phyloP scores from a whole-genome alignment of 1,140 invertebrate genomes.

The Trichogramma pretiosum region DNA sequence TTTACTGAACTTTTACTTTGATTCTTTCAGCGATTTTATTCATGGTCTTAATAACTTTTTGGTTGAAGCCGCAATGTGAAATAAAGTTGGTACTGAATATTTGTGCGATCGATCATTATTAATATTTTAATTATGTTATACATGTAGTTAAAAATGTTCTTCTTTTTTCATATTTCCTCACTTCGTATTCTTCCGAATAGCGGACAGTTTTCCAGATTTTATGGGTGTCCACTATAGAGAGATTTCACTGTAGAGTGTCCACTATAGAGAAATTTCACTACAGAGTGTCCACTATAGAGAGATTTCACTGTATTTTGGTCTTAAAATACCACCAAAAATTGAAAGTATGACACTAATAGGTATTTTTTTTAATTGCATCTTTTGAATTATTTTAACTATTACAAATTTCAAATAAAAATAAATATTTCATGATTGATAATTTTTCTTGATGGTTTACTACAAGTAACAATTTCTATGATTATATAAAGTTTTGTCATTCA shows the following conservation, averaged over 20 bases:
- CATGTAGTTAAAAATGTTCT: no score
- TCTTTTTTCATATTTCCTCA: no score
- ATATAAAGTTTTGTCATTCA: slow-evolving; percentile 53
- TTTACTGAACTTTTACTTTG: slow-evolving; percentile 4
- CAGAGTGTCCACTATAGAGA: no score
- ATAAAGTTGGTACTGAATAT: slow-evolving; percentile 54
- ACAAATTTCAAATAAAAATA: no score
- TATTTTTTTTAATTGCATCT: no score
- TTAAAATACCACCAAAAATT: slow-evolving; percentile 50
- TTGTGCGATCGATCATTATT: slow-evolving; percentile 47
- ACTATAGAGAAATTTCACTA: no score
- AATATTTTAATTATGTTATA: slow-evolving; percentile 52
- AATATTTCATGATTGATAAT: slow-evolving; percentile 33
- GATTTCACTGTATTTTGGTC: slow-evolving; percentile 54
- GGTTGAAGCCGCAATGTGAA: slow-evolving; percentile 53
- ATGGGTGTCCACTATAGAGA: no score
- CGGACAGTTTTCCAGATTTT: no score
- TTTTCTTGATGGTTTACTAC: slow-evolving; percentile 48
- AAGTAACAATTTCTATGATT: slow-evolving; percentile 51
- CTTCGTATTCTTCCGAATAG: no score
- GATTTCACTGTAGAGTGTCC: no score
- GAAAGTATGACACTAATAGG: slow-evolving; percentile 53
- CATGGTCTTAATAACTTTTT: slow-evolving; percentile 52
- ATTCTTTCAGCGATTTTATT: slow-evolving; percentile 47
- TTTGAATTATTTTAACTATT: no score